Evolutionary conservation across 2,888 invertebrate species (phyloP).

Genomic region (Caenorhabditis angaria): DNA sequence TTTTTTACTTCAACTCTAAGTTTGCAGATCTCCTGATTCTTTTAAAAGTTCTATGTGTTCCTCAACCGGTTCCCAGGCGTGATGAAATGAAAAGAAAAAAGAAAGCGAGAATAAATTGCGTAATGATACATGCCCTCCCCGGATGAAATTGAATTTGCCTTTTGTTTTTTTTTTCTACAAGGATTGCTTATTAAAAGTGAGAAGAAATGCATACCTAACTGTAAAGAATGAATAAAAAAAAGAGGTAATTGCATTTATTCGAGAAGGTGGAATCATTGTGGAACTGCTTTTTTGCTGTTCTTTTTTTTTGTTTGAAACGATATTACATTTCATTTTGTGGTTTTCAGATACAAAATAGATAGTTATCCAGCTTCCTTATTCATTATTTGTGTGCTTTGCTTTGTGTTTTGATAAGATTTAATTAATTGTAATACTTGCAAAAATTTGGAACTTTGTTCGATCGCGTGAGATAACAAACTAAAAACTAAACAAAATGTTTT

Average conservation of each 20-base stretch:
- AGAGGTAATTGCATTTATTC: neutral
- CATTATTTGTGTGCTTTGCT: too few species aligned
- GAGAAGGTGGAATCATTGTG: neutral
- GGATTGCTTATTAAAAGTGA: neutral
- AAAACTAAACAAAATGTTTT: too few species aligned
- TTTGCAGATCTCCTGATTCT: too few species aligned
- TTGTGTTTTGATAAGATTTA: too few species aligned
- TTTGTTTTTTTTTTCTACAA: neutral
- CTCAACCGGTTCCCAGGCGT: neutral
- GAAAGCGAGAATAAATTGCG: neutral
- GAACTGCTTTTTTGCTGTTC: neutral
- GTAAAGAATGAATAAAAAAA: neutral
- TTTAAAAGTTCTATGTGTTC: too few species aligned
- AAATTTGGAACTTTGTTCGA: too few species aligned
- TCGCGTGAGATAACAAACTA: too few species aligned
- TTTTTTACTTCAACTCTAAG: too few species aligned
- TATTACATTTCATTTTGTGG: neutral
- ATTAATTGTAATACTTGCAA: too few species aligned
- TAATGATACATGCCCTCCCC: neutral
- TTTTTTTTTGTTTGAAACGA: neutral
- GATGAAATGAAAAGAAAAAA: neutral
- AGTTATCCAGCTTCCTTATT: too few species aligned
- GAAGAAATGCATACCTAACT: neutral
- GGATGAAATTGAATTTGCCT: neutral
- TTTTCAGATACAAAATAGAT: too few species aligned